These are phyloP conservation scores for Porphyrio hochstetteri DNA, from an alignment of 2,113 vertebrate genomes.

Conservation along the genomic window DNA sequence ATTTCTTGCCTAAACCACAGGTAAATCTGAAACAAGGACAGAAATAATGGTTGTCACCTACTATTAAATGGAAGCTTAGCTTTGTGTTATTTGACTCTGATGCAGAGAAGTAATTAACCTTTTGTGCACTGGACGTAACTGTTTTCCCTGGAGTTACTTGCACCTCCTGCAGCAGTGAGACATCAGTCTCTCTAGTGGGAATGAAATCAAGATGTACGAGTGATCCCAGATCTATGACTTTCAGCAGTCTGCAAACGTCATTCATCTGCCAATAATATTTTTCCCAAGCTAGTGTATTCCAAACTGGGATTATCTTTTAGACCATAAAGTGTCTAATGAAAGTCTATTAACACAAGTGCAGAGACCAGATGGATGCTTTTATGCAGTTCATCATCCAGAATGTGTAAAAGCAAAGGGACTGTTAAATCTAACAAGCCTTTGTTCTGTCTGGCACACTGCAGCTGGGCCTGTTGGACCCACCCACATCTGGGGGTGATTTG, in stretches of 20 bases:
- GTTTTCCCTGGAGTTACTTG: neutral
- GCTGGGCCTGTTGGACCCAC: neutral
- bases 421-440: neutral
- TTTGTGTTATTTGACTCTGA: neutral
- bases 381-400: neutral
- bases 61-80: neutral
- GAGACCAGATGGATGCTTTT: neutral
- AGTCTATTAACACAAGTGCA: neutral
- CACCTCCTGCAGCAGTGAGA: neutral
- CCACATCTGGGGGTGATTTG: neutral
- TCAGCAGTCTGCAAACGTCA: neutral
- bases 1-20: neutral
- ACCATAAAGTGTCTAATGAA: neutral
- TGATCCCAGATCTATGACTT: neutral
- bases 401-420: neutral
- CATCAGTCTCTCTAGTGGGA: neutral
- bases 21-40: neutral
- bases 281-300: neutral
- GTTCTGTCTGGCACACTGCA: neutral
- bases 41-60: neutral
- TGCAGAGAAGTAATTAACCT: neutral
- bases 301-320: neutral
- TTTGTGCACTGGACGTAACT: neutral
- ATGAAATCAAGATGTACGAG: fast-evolving
- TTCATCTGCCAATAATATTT: neutral